Conservation (phyloP, 2,888 invertebrate genomes). For the Scelioninae gen. 1 region DNA sequence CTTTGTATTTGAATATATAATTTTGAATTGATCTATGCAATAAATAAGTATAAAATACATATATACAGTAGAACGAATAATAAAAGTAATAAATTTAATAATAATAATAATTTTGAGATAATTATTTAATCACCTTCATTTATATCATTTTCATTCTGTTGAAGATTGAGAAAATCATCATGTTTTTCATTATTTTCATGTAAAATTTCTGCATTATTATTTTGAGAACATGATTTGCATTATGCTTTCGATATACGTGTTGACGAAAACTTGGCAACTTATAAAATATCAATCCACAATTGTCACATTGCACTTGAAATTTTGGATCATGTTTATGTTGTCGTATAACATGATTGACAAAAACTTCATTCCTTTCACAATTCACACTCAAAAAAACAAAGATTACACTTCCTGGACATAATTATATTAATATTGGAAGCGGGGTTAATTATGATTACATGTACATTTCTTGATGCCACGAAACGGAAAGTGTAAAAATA, state of each 20-base stretch:
- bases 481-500: not conserved
- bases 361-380: not conserved
- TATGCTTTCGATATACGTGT: conserved; percentile 12
- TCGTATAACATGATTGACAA: not conserved
- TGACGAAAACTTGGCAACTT: not conserved
- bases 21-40: too few species aligned
- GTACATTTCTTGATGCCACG: not conserved
- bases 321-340: not conserved
- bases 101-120: not conserved
- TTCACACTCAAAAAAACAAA: too few species aligned
- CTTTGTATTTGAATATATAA: too few species aligned
- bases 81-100: not conserved
- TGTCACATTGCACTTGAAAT: not conserved
- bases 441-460: too few species aligned
- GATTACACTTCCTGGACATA: too few species aligned
- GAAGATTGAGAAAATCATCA: not conserved
- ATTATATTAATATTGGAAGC: too few species aligned
- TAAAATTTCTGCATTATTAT: not conserved
- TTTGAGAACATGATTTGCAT: not conserved
- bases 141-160: conserved; percentile 2
- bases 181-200: not conserved
- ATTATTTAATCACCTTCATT: conserved; percentile 5
- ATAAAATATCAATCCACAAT: not conserved
- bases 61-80: not conserved
- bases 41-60: too few species aligned